phyloP scores from a whole-genome alignment of 1,140 invertebrate species.

The Antheraea pernyi region DNA sequence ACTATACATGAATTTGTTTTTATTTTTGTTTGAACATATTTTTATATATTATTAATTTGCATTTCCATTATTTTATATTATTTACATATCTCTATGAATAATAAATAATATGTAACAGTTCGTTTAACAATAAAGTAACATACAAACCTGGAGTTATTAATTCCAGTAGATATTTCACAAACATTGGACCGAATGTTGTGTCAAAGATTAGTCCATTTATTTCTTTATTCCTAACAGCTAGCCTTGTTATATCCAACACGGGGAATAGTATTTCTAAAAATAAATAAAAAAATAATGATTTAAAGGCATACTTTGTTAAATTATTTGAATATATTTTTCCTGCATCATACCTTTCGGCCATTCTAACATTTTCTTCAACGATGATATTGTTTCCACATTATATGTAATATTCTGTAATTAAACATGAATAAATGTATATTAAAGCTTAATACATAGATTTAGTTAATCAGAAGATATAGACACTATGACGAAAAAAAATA shows the following conservation, averaged over 20 bases:
- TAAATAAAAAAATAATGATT: slow-evolving; percentile 17
- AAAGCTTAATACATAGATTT: no score
- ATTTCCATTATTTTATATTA: no score
- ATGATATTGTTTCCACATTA: slow-evolving; percentile 75
- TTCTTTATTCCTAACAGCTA: slow-evolving; percentile 85
- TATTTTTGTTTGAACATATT: no score
- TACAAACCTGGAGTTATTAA: slow-evolving; percentile 56
- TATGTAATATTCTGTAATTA: slow-evolving; percentile 68
- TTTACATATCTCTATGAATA: no score
- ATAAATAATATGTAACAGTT: no score
- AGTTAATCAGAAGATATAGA: no score
- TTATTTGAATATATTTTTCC: background rate
- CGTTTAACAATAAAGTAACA: background rate
- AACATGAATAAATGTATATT: slow-evolving; percentile 4
- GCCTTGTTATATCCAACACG: slow-evolving; percentile 89
- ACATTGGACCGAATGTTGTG: slow-evolving; percentile 52
- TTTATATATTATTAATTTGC: no score
- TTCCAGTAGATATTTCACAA: slow-evolving; percentile 63
- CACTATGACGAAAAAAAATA: no score
- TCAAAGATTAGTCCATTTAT: slow-evolving; percentile 81
- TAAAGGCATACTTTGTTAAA: background rate
- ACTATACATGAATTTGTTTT: no score
- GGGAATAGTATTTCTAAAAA: slow-evolving; percentile 90
- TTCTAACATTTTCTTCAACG: slow-evolving; percentile 84
- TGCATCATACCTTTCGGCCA: slow-evolving; percentile 85